A percentile compares a stretch with the other conserved stretches of the same genome.
These are phyloP conservation scores for Hyles lineata DNA, from an alignment of 2,888 invertebrate species.

Conservation along the genomic window DNA sequence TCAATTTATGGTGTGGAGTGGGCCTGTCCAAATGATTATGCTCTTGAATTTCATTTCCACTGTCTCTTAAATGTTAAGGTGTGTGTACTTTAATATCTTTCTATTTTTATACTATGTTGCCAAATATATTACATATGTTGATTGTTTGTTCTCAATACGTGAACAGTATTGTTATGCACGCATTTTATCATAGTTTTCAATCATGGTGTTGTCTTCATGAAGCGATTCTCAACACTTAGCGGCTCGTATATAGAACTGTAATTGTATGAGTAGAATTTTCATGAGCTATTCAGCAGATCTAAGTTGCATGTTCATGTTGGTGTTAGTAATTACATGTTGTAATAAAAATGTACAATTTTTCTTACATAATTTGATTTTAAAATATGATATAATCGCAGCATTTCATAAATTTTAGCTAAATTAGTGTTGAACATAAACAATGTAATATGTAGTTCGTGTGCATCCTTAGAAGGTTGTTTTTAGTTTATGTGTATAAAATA, in stretches of 20 bases:
- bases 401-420: slow-evolving; percentile 57
- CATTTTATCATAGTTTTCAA: not conserved
- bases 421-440: slow-evolving; percentile 49
- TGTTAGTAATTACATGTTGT: slow-evolving; percentile 15
- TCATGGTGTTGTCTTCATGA: not conserved
- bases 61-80: too few species aligned
- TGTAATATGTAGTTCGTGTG: slow-evolving; percentile 46
- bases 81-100: too few species aligned
- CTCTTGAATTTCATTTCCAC: too few species aligned
- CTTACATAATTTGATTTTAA: slow-evolving; percentile 21
- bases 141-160: slow-evolving; percentile 18
- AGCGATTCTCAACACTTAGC: not conserved
- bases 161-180: not conserved
- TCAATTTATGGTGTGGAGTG: too few species aligned
- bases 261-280: slow-evolving; percentile 4
- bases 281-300: not conserved
- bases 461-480: slow-evolving; percentile 47
- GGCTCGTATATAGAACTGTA: not conserved
- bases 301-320: not conserved
- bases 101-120: not conserved
- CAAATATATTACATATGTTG: not conserved
- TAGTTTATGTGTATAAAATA: slow-evolving; percentile 70
- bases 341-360: slow-evolving; percentile 22
- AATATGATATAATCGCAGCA: slow-evolving; percentile 38
- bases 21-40: too few species aligned